Conservation (phyloP, 2,113 vertebrate genomes). For the Haliaeetus leucogaster region DNA sequence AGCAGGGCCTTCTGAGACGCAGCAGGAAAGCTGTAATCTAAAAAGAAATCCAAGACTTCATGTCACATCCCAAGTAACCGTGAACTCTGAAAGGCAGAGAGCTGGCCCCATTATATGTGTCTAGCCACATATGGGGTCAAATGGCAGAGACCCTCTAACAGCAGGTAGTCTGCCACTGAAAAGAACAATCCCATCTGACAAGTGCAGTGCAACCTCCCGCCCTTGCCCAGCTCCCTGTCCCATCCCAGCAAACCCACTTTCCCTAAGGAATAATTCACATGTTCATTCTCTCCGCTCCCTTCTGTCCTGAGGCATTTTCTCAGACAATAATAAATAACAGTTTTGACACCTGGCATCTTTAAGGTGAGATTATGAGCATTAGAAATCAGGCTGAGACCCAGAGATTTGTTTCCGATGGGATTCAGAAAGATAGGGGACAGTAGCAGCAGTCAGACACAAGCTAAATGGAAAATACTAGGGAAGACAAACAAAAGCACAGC, state of each 20-base stretch:
- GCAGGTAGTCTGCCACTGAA: neutral
- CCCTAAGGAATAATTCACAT: neutral
- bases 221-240: neutral
- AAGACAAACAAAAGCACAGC: neutral
- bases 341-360: neutral
- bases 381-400: neutral
- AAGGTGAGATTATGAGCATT: neutral
- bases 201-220: neutral
- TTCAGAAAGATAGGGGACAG: neutral
- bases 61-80: neutral
- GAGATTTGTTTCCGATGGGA: neutral
- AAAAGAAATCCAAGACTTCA: slow-evolving; percentile 28
- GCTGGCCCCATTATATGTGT: neutral
- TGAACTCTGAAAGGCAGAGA: neutral
- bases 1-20: slow-evolving; percentile 61
- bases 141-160: neutral
- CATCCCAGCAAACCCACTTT: neutral
- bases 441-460: neutral
- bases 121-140: neutral
- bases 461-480: neutral
- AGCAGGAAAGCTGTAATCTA: slow-evolving; percentile 75
- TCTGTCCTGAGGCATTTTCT: neutral
- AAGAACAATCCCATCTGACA: neutral
- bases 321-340: neutral
- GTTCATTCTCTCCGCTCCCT: neutral